These are phyloP conservation scores for Clarias magur DNA, from an alignment of 2,113 vertebrate species.

Conservation along the genomic window DNA sequence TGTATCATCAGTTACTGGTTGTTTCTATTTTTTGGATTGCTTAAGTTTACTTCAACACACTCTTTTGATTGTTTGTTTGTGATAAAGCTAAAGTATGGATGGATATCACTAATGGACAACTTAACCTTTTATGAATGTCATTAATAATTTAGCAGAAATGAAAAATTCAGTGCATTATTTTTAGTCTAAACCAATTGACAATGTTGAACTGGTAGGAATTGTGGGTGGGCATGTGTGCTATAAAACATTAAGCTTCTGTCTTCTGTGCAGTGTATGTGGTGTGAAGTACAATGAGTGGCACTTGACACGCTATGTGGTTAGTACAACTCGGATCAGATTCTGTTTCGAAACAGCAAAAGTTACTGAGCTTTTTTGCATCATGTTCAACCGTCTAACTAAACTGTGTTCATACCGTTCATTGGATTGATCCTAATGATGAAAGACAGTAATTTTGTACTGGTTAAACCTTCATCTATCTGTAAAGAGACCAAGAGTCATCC, in stretches of 20 bases:
- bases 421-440: not conserved
- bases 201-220: not conserved
- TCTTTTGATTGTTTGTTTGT: not conserved
- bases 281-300: not conserved
- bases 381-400: not conserved
- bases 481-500: not conserved
- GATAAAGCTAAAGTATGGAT: not conserved
- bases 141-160: constrained; percentile 9
- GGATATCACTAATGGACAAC: not conserved
- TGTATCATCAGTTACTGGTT: not conserved
- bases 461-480: not conserved
- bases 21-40: not conserved
- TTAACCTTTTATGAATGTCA: constrained; percentile 9
- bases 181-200: not conserved
- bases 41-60: not conserved
- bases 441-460: not conserved
- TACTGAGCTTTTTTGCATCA: not conserved
- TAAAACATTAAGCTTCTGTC: not conserved
- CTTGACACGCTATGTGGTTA: not conserved
- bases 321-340: not conserved
- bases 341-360: not conserved
- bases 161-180: not conserved
- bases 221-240: not conserved
- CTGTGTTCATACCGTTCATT: not conserved
- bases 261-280: not conserved